A percentile compares a stretch with the other conserved stretches of the same genome.
phyloP scores from a whole-genome alignment of 2,888 invertebrate species.

The Elegia similella region DNA sequence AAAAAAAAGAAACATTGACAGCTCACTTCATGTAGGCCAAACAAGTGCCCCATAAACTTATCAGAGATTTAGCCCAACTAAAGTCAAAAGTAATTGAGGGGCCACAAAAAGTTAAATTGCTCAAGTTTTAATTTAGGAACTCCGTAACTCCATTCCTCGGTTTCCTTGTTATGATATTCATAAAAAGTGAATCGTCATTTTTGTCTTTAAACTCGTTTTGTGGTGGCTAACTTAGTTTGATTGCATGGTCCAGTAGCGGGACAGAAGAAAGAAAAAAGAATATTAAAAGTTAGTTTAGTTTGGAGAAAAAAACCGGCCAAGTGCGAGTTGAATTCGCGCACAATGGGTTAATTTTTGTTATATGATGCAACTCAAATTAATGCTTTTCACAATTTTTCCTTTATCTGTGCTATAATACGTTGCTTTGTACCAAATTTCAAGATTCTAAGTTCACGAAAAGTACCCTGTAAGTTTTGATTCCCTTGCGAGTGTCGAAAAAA shows the following conservation, averaged over 20 bases:
- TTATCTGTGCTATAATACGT: too few species aligned
- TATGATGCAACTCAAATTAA: too few species aligned
- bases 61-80: slow-evolving; percentile 42
- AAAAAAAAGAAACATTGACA: not conserved
- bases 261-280: not conserved
- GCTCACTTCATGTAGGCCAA: not conserved
- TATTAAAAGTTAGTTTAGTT: too few species aligned
- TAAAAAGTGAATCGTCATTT: slow-evolving; percentile 43
- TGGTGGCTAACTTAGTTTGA: not conserved
- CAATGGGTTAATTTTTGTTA: too few species aligned
- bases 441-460: too few species aligned
- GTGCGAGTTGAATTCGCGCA: too few species aligned
- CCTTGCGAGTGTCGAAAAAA: too few species aligned
- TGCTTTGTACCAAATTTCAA: too few species aligned
- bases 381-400: too few species aligned
- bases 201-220: slow-evolving; percentile 18
- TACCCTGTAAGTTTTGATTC: too few species aligned
- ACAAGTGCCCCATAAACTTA: slow-evolving; percentile 31
- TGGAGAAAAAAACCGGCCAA: too few species aligned
- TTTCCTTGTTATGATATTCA: slow-evolving; percentile 41
- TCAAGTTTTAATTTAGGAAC: slow-evolving; percentile 58
- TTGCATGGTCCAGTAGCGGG: not conserved
- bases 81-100: slow-evolving; percentile 47
- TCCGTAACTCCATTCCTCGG: slow-evolving; percentile 39
- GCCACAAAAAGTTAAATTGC: slow-evolving; percentile 72